A percentile compares a stretch with the other conserved stretches of the same genome.
phyloP scores from a whole-genome alignment of 2,797 vertebrate genomes.

The Dermochelys coriacea region DNA sequence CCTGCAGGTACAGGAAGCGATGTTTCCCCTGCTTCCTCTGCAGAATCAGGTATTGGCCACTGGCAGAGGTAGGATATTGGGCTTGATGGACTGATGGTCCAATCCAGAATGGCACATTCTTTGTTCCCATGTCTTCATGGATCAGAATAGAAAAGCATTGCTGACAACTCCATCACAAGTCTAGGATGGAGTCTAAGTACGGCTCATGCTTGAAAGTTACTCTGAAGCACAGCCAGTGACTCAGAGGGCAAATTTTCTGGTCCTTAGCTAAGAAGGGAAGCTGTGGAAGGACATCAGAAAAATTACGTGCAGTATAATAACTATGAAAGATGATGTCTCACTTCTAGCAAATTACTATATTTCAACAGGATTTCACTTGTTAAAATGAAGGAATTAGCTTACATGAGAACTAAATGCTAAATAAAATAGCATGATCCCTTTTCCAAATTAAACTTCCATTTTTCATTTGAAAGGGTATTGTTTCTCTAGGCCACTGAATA shows the following conservation, averaged over 20 bases:
- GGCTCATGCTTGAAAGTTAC: slow-evolving; percentile 14
- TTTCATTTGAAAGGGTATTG: slow-evolving; percentile 29
- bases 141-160: neutral
- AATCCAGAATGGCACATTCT: neutral
- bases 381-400: slow-evolving; percentile 62
- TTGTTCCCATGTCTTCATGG: slow-evolving; percentile 23
- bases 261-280: neutral
- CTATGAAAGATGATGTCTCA: slow-evolving; percentile 51
- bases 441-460: slow-evolving; percentile 54
- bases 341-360: slow-evolving; percentile 65
- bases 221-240: slow-evolving; percentile 36
- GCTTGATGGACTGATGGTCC: neutral
- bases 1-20: neutral
- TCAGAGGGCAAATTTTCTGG: slow-evolving; percentile 3
- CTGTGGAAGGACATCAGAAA: slow-evolving; percentile 47
- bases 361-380: slow-evolving; percentile 59
- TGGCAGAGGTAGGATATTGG: neutral
- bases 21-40: neutral
- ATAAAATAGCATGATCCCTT: slow-evolving; percentile 58
- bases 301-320: slow-evolving; percentile 16
- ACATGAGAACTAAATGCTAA: slow-evolving; percentile 35
- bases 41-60: neutral
- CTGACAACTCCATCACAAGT: neutral
- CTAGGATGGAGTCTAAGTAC: slow-evolving; percentile 37
- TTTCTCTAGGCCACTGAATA: slow-evolving; percentile 31